Conservation (phyloP, 35 echinoderm and acorn worm species). For the Nesometra sesokonis region DNA sequence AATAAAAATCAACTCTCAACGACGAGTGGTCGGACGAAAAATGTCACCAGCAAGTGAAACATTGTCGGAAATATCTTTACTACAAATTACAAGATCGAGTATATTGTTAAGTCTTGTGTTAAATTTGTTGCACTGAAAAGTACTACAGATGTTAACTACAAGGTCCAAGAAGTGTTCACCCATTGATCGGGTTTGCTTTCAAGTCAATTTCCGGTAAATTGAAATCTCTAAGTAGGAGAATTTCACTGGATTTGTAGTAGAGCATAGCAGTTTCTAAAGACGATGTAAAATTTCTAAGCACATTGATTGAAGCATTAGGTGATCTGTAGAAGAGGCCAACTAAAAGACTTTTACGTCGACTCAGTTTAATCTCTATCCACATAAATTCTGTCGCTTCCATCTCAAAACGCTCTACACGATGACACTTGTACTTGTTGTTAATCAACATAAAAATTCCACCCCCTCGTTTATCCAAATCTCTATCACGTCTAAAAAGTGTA, state of each 20-base stretch:
- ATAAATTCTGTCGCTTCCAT: too few species aligned
- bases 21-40: neutral
- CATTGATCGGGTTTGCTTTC: neutral
- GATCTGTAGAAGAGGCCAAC: neutral
- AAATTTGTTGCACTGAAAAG: neutral
- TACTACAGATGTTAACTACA: neutral
- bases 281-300: neutral
- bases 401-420: neutral
- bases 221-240: neutral
- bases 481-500: neutral
- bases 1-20: neutral
- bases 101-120: too few species aligned
- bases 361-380: neutral
- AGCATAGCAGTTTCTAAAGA: neutral
- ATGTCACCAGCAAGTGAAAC: neutral
- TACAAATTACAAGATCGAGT: neutral
- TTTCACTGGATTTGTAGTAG: neutral
- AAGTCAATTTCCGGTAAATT: neutral
- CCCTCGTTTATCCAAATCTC: neutral
- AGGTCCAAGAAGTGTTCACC: neutral
- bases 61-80: neutral
- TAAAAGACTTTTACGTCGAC: neutral
- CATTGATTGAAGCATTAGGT: neutral
- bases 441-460: neutral
- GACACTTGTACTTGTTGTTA: neutral